Percentiles rank a stretch among this genome's conserved stretches.
Conservation (phyloP, 2,797 vertebrate genomes). For the Bradypodion ventrale region DNA sequence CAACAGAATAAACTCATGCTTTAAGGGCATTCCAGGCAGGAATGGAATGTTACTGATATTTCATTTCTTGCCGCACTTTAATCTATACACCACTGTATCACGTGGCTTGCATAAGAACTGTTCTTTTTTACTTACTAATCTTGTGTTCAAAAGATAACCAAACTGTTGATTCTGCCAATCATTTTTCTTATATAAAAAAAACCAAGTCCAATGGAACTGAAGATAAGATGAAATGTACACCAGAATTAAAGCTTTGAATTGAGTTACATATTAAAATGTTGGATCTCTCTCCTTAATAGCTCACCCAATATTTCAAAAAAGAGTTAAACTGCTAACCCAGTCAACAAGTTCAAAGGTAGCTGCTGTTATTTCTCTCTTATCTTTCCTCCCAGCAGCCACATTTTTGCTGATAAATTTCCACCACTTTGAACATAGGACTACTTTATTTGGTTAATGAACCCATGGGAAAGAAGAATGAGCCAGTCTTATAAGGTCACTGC, state of each 20-base stretch:
- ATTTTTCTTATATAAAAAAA: constrained; percentile 15
- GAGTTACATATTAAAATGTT: not conserved
- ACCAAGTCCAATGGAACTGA: not conserved
- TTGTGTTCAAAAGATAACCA: constrained; percentile 26
- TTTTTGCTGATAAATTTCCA: constrained; percentile 25
- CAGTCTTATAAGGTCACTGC: not conserved
- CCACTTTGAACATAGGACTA: not conserved
- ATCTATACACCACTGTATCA: not conserved
- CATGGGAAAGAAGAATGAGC: not conserved
- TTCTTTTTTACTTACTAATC: constrained; percentile 1
- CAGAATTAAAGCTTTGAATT: not conserved
- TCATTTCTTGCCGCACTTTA: not conserved
- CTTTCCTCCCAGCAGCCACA: not conserved
- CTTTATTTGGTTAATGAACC: not conserved
- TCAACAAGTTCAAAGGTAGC: not conserved
- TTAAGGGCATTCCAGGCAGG: not conserved
- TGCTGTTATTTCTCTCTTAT: constrained; percentile 3
- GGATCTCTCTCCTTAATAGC: not conserved
- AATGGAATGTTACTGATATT: constrained; percentile 7
- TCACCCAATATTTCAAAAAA: not conserved
- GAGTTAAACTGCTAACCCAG: not conserved
- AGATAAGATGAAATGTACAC: not conserved
- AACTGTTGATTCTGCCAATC: constrained; percentile 9
- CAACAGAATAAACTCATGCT: not conserved
- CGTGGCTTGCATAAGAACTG: not conserved